Conservation (phyloP, 2,888 invertebrate genomes). For the Pollenia angustigena region DNA sequence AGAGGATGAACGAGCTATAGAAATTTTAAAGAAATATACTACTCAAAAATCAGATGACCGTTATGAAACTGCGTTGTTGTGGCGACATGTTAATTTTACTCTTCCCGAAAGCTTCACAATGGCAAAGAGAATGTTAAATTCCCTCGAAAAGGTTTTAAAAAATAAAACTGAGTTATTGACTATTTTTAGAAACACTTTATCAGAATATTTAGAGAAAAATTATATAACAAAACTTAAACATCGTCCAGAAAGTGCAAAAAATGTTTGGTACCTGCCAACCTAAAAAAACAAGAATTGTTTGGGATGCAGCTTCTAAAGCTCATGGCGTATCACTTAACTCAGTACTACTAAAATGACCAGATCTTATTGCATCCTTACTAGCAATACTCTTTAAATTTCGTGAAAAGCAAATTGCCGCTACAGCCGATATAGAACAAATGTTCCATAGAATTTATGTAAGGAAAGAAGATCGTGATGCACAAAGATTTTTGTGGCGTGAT, state of each 20-base stretch:
- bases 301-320: neutral
- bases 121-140: neutral
- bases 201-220: no score
- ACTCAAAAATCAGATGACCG: conserved; percentile 10
- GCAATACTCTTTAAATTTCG: no score
- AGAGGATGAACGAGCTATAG: no score
- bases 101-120: conserved; percentile 31
- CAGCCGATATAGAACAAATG: neutral
- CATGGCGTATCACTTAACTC: conserved; percentile 1
- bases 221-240: no score
- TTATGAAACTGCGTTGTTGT: conserved; percentile 36
- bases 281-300: neutral
- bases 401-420: neutral
- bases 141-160: no score
- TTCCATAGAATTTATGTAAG: neutral
- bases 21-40: no score
- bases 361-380: neutral
- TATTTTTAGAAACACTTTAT: no score
- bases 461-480: neutral
- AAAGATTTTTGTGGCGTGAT: neutral
- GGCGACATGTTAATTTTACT: conserved; percentile 1
- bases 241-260: no score
- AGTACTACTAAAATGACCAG: neutral
- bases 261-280: neutral
- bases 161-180: no score